phyloP scores from a whole-genome alignment of 2,888 invertebrate species.

The Asteroscopus sphinx region DNA sequence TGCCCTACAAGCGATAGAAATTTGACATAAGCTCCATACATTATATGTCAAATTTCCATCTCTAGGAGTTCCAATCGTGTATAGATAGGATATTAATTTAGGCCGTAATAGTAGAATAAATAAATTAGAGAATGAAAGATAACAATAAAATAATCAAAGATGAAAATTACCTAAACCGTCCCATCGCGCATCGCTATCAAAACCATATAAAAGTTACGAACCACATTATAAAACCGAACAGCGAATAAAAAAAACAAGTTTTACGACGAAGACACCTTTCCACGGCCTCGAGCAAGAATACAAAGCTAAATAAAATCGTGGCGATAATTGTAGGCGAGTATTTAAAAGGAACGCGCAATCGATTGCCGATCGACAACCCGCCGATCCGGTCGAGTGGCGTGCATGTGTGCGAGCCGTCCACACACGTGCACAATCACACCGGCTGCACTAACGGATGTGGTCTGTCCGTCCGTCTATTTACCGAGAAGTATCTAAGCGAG shows the following conservation, averaged over 20 bases:
- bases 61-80: too few species aligned
- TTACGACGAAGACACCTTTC: slow-evolving; percentile 61
- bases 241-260: slow-evolving; percentile 55
- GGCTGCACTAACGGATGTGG: slow-evolving; percentile 76
- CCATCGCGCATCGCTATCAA: slow-evolving; percentile 22
- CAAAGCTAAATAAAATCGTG: slow-evolving; percentile 62
- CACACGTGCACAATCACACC: slow-evolving; percentile 51
- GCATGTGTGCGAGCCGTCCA: slow-evolving; percentile 58
- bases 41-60: too few species aligned
- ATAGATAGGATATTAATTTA: too few species aligned
- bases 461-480: slow-evolving; percentile 68
- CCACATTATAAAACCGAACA: slow-evolving; percentile 42
- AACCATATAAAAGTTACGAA: slow-evolving; percentile 46
- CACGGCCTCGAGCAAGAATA: slow-evolving; percentile 59
- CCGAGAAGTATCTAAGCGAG: slow-evolving; percentile 61
- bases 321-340: slow-evolving; percentile 68
- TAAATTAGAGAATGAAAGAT: not conserved
- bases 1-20: too few species aligned
- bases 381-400: slow-evolving; percentile 67
- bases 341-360: slow-evolving; percentile 79
- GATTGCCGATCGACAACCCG: slow-evolving; percentile 76
- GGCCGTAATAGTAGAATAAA: too few species aligned
- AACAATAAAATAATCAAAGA: slow-evolving; percentile 8
- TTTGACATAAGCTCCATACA: too few species aligned
- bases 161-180: slow-evolving; percentile 12